Evolutionary conservation across 1,140 invertebrate species (phyloP), one percentile per base, ranked within the genome.

Genomic region (Lordiphosa stackelbergi): DNA sequence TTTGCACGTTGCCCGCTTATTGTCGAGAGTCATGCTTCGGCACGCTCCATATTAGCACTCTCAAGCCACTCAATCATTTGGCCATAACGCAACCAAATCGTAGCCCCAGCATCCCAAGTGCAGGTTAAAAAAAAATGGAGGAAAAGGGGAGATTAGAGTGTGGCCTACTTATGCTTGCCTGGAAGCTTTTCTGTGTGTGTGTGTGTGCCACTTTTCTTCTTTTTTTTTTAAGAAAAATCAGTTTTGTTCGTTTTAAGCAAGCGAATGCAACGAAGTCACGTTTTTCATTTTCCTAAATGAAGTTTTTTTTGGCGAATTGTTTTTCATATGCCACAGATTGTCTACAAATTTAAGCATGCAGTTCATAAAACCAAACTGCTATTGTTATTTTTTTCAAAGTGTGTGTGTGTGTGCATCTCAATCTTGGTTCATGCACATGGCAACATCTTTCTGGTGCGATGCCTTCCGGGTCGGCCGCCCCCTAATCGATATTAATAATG

Each of bases 401-500:
- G 24, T 35, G 24, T 34, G 49, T 49, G 49, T 58, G 53, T 61
- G 42, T 47, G 37, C 47, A 69, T 69, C 66, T 69, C 66, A 69
- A 69, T 69, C 66, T 69, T 31, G 45, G 28, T 49, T 16, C 13
- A 43, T 54, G 38, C 24, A 22, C 41, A 53, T 54, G 53, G 41
- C 41, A 54, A 45, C 12, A 22, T 34, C 41, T 51, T 42, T 24
- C 53, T 43, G 65, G 54, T 68, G 65, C 63, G 64, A 13, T 47
- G 42, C 34, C 42, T 6, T 28, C 5, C 5, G 0, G 7, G 24
- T 37, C n/a, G 40, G 35, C 43, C 53, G 51, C 54, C 62, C 62
- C 47, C 58, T 56, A 79, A 79, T 79, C 75, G 72, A 79, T 79
- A 79, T 83, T 83, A 83, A 79, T 83, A 79, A 79, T 68, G 68